A percentile compares a stretch with the other conserved stretches of the same genome.
Conservation (phyloP, 1,140 invertebrate genomes). For the Piezodorus guildinii region DNA sequence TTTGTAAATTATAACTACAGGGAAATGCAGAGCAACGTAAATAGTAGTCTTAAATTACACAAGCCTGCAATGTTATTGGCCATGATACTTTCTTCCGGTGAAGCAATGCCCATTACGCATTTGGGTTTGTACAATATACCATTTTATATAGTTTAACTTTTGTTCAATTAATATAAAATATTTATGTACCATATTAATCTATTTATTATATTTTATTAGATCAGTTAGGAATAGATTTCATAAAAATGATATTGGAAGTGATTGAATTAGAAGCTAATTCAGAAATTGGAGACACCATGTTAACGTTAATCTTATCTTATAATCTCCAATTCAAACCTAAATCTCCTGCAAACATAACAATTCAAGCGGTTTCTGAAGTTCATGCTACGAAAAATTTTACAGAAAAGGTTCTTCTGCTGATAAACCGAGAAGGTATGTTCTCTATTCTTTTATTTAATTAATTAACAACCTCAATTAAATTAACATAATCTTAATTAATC, state of each 20-base stretch:
- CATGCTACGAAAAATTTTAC: slow-evolving; percentile 72
- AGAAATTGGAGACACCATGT: slow-evolving; percentile 50
- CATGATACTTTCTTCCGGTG: slow-evolving; percentile 77
- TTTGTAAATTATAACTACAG: slow-evolving; percentile 32
- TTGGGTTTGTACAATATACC: slow-evolving; percentile 44
- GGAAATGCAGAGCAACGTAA: slow-evolving; percentile 59
- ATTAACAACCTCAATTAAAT: too few relatives aligned
- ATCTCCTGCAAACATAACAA: slow-evolving; percentile 48
- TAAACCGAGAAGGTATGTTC: slow-evolving; percentile 75
- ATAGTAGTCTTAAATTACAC: slow-evolving; percentile 51
- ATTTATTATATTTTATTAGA: slow-evolving; percentile 41
- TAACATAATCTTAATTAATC: too few relatives aligned
- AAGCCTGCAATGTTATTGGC: slow-evolving; percentile 67
- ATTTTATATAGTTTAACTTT: neutral
- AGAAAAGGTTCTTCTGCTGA: slow-evolving; percentile 71
- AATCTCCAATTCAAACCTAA: slow-evolving; percentile 71
- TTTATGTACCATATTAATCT: neutral
- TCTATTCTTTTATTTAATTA: too few relatives aligned
- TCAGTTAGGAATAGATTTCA: slow-evolving; percentile 64
- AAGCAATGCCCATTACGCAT: slow-evolving; percentile 72
- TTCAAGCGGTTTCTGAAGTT: slow-evolving; percentile 57
- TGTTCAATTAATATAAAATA: neutral
- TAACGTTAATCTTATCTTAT: slow-evolving; percentile 73
- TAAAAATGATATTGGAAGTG: slow-evolving; percentile 62
- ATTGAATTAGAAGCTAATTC: slow-evolving; percentile 71